Base-by-base conservation (phyloP, 2,113 vertebrate species). In the Callocephalon fimbriatum region DNA sequence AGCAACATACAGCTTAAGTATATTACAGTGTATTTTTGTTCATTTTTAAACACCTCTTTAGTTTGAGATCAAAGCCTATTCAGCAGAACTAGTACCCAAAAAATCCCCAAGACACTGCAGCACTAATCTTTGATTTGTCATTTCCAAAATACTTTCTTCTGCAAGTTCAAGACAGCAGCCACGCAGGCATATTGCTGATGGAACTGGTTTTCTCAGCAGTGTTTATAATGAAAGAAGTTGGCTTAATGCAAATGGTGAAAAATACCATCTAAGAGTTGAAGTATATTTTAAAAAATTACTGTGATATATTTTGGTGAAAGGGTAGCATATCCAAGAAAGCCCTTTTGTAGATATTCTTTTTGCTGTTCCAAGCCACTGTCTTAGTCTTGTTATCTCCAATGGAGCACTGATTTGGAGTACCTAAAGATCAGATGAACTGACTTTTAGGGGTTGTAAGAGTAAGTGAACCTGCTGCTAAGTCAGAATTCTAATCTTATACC, bases 131-230 rank as follows among this genome's bases (percentile, higher is more conserved):
- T 81, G 65, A 63, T 67, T 85, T 44, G n/a, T 79, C 9, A 62
- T 75, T 95, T 90, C 77, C 35, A 79, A 88, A 88, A 53, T 58
- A 66, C 15, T 84, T 91, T n/a, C 13, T 31, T 51, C 47, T 79
- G 42, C 38, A 75, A 37, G 42, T 78, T 50, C 35, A 79, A 71
- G 72, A 53, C 15, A 88, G 45, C n/a, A 77, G 11, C 26, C 51
- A 12, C 9, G 11, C 45, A 80, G 50, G 17, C 32, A 26, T 47
- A 19, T 11, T 75, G 23, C 0, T 0, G 0, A 56, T 51, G 14
- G n/a, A 53, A 82, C 5, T 21, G 21, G 8, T 82, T 82, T 83
- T 73, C 70, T 87, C 19, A 78, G 40, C 62, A 73, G 16, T 16
- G 8, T 73, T 90, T 47, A 50, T 29, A 58, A 70, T 63, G 45